Evolutionary conservation across 2,113 vertebrate species (phyloP), one percentile per base, ranked within the genome.

Genomic region (Crotalus tigris): DNA sequence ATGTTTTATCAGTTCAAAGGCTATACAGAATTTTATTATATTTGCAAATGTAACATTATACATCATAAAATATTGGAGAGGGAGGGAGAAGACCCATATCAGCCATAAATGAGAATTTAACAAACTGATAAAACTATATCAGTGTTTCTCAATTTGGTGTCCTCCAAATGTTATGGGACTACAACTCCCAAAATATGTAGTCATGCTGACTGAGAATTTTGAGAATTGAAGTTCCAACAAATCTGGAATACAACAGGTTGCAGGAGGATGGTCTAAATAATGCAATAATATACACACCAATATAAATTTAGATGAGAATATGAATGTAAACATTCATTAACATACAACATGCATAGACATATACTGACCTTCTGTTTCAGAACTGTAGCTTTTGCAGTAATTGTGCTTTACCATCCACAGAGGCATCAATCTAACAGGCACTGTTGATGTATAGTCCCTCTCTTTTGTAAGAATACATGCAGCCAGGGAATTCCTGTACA

Each of bases 41-140:
- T 98, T 96, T 98, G 97, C 97, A 98, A 97, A 98, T 97, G 98
- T 97, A 98, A 98, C 97, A 97, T 98, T 98, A 98, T 97, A 98
- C 98, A 98, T 97, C 97, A 98, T 97, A 98, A 98, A 98, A 97
- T 98, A 95, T 97, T 97, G 97, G 46, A 85, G 64, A 13, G 13
- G 33, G 6, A 29, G 87, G 24, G 26, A n/a, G 75, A 75, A 96
- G 97, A 97, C 97, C 95, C 33, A 96, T 96, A 96, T 97, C 97
- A 97, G 97, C 97, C 94, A 96, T 97, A 97, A 98, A 98, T 97
- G 98, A 98, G 98, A 97, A 97, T 97, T 98, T 98, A 97, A 98
- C 97, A 92, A 97, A 96, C 96, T 95, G 96, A 87, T 97, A 97
- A 97, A 97, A 97, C 97, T 98, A 97, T 97, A 44, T 81, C 75